Base-by-base conservation (phyloP, 2,888 invertebrate genomes). In the Acheta domesticus region DNA sequence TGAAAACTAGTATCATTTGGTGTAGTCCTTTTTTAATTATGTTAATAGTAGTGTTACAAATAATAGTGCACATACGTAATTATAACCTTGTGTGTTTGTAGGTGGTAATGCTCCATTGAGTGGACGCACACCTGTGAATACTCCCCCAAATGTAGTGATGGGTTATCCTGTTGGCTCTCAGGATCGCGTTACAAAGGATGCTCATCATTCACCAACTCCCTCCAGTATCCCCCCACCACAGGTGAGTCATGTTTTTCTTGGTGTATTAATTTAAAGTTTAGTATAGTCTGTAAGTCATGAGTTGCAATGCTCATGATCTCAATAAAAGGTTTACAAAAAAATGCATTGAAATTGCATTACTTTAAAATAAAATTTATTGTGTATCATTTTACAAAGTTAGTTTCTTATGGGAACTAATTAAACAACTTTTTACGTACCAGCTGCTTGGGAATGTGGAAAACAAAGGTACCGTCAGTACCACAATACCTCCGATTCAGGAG, bases 381-480 rank as follows among this genome's bases (percentile, higher is more conserved):
- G 75, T n/a, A 23, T 75, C 23, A 23, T 36, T 75, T 75, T 75
- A 5, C 5, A 75, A 16, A 8, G 23, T 75, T 21, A 23, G 14
- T 75, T 75, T 14, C 23, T 76, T 48, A 21, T 78, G 23, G 21
- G n/a, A 78, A 62, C 62, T 62, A 62, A 62, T 62, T 16, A 62
- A 62, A 62, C 14, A 19, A 62, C 62, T 62, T 77, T 49, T 77
- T 50, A 49, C 49, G 50, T 48, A 50, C 76, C 48, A 79, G 80
- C 79, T 81, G 84, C 85, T 87, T 84, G 86, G 85, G 85, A 83
- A 85, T 84, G 86, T 86, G 85, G 87, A 87, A 84, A 87, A 85
- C 85, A 87, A 87, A 86, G 83, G 86, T 84, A 86, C 86, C 82
- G 85, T 87, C 85, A 86, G 86, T 84, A 86, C 87, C 83, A 86